Evolutionary conservation across 2,113 vertebrate species (phyloP).

Genomic region (Myodes glareolus): DNA sequence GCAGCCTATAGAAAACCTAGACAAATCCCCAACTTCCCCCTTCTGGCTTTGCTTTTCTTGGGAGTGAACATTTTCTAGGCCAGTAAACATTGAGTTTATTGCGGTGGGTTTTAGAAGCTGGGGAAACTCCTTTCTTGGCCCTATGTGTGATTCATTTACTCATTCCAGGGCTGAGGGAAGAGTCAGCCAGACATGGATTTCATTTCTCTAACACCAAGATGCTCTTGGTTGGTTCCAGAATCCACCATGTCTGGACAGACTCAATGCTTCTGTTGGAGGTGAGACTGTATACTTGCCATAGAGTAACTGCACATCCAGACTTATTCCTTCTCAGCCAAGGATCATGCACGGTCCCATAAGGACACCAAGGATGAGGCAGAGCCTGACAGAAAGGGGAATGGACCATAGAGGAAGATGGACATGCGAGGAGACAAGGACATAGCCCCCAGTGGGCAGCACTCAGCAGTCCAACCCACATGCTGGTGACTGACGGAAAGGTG

Average conservation of each 20-base stretch:
- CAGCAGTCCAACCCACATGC: rapidly evolving
- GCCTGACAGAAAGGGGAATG: too few species aligned
- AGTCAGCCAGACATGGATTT: neutral
- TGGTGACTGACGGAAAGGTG: neutral
- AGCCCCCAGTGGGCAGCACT: rapidly evolving
- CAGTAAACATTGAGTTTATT: neutral
- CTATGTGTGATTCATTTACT: neutral
- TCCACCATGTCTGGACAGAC: neutral
- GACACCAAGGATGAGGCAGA: neutral
- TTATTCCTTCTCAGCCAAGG: too few species aligned
- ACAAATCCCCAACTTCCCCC: neutral
- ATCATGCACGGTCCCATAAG: rapidly evolving
- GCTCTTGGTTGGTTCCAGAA: neutral
- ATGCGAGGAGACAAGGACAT: neutral
- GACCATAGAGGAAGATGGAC: neutral
- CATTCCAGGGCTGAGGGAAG: neutral
- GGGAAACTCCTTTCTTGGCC: neutral
- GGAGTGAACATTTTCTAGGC: neutral
- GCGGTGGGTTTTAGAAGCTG: neutral
- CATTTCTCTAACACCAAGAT: neutral
- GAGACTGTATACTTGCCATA: neutral
- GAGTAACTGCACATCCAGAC: neutral
- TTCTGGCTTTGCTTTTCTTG: neutral
- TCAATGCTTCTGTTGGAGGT: neutral
- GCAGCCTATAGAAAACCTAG: neutral